A percentile compares a stretch with the other conserved stretches of the same genome.
These are phyloP conservation scores for Uropetala carovei DNA, from an alignment of 2,888 invertebrate species.

Conservation along the genomic window DNA sequence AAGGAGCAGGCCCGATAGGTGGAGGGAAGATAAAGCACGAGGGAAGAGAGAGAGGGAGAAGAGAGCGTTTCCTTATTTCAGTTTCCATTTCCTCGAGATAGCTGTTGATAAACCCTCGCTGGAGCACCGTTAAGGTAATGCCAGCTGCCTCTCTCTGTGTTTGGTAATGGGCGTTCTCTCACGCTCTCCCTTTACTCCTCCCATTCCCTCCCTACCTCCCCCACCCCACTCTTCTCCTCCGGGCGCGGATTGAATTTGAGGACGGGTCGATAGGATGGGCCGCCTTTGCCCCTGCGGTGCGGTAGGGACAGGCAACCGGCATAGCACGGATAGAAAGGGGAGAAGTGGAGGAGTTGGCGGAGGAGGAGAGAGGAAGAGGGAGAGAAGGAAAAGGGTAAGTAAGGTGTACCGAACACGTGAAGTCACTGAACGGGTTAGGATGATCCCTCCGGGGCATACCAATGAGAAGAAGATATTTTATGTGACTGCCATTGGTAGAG, in stretches of 20 bases:
- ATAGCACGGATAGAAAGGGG: too few relatives aligned
- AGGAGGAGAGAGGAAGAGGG: background rate
- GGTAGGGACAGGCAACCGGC: background rate
- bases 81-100: constrained; percentile 55
- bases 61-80: constrained; percentile 51
- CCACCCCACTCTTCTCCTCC: background rate
- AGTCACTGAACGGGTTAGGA: constrained; percentile 39
- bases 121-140: constrained; percentile 60
- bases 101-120: constrained; percentile 63
- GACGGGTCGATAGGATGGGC: constrained; percentile 26
- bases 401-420: constrained; percentile 51
- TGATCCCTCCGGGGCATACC: constrained; percentile 5
- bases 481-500: background rate
- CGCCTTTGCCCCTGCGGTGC: background rate
- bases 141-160: background rate
- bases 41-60: background rate
- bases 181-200: background rate
- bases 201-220: too few relatives aligned
- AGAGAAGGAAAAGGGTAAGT: background rate
- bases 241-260: constrained; percentile 45
- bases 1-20: background rate
- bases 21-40: background rate
- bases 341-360: background rate
- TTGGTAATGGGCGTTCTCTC: constrained; percentile 32
- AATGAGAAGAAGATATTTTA: constrained; percentile 30